A percentile compares a stretch with the other conserved stretches of the same genome.
These are phyloP conservation scores for Allobates femoralis DNA, from an alignment of 2,797 vertebrate genomes.

Conservation along the genomic window DNA sequence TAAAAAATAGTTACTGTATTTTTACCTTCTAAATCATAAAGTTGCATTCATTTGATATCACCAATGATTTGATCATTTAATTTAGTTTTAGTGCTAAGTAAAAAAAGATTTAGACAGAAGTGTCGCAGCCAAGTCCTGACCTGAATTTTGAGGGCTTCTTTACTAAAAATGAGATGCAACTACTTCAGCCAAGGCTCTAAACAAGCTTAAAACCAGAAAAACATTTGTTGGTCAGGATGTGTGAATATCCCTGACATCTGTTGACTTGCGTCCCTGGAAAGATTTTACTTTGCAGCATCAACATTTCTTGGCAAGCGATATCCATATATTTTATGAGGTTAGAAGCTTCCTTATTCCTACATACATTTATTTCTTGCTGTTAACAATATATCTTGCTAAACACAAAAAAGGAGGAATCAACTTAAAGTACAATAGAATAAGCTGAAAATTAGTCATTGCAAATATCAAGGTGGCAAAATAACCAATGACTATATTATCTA, in stretches of 20 bases:
- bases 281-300: neutral
- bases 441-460: neutral
- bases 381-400: neutral
- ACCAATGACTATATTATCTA: neutral
- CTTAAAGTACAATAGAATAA: neutral
- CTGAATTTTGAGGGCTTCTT: neutral
- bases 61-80: neutral
- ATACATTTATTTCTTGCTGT: neutral
- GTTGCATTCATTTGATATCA: neutral
- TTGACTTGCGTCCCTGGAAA: neutral
- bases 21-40: neutral
- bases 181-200: neutral
- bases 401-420: neutral
- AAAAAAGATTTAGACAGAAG: neutral
- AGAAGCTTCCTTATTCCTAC: neutral
- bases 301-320: neutral
- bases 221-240: conserved; percentile 5
- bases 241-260: conserved; percentile 10
- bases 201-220: neutral
- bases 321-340: neutral
- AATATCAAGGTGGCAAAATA: neutral
- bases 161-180: conserved; percentile 3
- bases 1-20: too few species aligned
- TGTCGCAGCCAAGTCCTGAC: neutral
- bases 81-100: neutral